Percentiles rank a stretch among this genome's conserved stretches.
Conservation (phyloP, 2,113 vertebrate genomes). For the Vidua chalybeata region DNA sequence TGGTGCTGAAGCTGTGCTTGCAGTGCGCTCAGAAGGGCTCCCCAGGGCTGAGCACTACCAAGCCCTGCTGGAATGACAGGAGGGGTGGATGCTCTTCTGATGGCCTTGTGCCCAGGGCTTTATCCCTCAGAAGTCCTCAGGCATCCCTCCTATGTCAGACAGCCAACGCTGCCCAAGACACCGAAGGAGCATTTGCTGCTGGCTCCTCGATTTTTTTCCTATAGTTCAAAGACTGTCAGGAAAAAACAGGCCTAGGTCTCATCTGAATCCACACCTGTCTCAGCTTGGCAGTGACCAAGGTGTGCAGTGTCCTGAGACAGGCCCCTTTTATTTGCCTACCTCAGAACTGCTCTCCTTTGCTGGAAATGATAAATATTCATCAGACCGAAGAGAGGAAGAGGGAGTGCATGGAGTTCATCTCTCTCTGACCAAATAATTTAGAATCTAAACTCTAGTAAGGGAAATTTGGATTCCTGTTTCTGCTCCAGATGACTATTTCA, state of each 20-base stretch:
- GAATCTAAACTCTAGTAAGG: not conserved
- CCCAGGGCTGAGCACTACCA: not conserved
- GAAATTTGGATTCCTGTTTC: not conserved
- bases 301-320: not conserved
- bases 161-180: not conserved
- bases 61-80: not conserved
- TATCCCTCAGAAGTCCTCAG: not conserved
- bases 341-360: not conserved
- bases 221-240: not conserved
- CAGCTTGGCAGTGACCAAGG: not conserved
- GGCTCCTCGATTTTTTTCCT: not conserved
- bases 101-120: not conserved
- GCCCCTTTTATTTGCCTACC: not conserved
- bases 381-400: fast-evolving
- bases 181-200: not conserved
- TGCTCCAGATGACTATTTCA: not conserved
- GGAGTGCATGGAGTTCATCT: not conserved
- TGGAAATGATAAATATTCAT: not conserved
- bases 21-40: not conserved
- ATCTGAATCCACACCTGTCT: not conserved
- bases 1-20: not conserved
- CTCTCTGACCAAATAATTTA: not conserved
- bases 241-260: not conserved
- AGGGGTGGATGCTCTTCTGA: fast-evolving
- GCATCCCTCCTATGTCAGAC: not conserved